Base-by-base conservation (phyloP, 2,797 vertebrate species). In the Falco cherrug region DNA sequence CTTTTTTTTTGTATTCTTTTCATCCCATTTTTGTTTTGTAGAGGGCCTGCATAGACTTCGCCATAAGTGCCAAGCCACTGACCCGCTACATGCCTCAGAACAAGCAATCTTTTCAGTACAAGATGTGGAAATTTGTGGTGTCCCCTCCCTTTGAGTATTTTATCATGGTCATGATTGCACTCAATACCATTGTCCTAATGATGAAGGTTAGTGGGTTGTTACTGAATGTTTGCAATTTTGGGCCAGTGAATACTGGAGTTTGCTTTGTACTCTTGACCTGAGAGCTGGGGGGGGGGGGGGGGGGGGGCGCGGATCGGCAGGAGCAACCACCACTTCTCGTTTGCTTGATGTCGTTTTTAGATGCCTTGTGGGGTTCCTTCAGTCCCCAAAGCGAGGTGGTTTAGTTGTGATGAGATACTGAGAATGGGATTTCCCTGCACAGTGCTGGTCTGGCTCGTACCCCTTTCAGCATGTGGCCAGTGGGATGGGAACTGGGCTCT, bases 121-220 rank as follows among this genome's bases (percentile, higher is more conserved):
- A 98, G 97, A 99, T 99, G 97, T 99, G 99, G 99, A 99, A 99
- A 63, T 99, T 99, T 47, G 99, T 99, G 94, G 99, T 99, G 57
- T 99, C 99, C 1, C 98, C 99, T 17, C 99, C 99, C 12, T 99
- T 99, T 50, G 99, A 99, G 91, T 99, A 99, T 96, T 99, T 99
- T 93, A 99, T 99, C 96, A 99, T 99, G 99, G 99, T 99, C 95
- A 99, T 99, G 99, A 99, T 99, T 7, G 99, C 99, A 13, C 98
- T 99, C 97, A 99, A 99, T 97, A 99, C 99, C 2, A 98, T 99
- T 60, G 99, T 99, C n/a, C 99, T 99, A 71, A 99, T 99, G 99
- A 99, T 99, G 99, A 99, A 99, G 99, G 99, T 99, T 95, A 96
- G 97, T 83, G 59, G 47, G 16, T 25, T 84, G 33, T 59, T 56